Evolutionary conservation across 2,113 vertebrate species (phyloP).

Genomic region (Nyctereutes procyonoides): DNA sequence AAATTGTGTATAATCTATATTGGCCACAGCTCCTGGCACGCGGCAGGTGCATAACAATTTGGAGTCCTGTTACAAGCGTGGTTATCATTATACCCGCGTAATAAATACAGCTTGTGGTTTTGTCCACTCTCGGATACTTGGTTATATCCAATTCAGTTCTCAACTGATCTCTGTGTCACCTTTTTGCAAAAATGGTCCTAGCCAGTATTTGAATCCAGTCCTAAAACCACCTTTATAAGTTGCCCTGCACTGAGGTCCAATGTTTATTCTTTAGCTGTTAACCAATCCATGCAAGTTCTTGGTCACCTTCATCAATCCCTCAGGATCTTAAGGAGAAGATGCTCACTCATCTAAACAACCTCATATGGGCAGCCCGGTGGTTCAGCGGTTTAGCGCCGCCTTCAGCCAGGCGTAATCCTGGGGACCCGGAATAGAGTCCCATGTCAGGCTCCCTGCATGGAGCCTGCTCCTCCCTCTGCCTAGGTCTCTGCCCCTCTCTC

Average conservation of each 20-base stretch:
- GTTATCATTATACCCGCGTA: neutral
- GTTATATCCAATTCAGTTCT: neutral
- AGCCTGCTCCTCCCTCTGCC: too few species aligned
- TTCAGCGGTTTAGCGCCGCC: too few species aligned
- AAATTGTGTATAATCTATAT: neutral
- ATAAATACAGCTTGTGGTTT: neutral
- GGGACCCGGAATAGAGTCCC: too few species aligned
- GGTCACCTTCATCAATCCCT: neutral
- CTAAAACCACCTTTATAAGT: neutral
- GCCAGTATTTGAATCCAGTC: neutral
- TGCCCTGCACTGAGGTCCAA: neutral
- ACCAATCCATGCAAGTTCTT: neutral
- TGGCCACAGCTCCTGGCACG: neutral
- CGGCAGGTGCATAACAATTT: neutral
- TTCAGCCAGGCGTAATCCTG: too few species aligned
- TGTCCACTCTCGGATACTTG: neutral
- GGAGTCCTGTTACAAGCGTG: neutral
- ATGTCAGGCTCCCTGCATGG: too few species aligned
- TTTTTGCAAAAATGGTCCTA: neutral
- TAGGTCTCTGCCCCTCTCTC: too few species aligned
- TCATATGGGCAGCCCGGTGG: too few species aligned
- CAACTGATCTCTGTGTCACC: neutral
- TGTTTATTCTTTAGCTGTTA: neutral
- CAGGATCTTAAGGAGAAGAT: neutral
- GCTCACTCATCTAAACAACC: neutral